Base-by-base conservation (phyloP, 2,888 invertebrate genomes). In the Agrenia bidenticulata region DNA sequence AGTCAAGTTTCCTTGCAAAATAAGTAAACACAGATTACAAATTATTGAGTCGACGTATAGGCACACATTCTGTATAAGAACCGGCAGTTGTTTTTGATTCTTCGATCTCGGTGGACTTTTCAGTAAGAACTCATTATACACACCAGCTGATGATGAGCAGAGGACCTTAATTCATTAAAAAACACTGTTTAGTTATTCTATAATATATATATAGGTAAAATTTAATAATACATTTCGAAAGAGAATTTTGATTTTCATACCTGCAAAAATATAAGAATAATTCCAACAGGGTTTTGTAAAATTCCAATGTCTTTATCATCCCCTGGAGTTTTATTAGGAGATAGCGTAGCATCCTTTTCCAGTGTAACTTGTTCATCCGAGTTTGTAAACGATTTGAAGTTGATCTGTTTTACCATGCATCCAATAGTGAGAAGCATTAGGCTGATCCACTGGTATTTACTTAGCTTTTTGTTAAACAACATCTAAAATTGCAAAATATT, bases 21-120 rank as follows among this genome's bases (percentile, higher is more conserved):
- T 74, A 50, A 95, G 82, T 64, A 94, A 83, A 2, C 86, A 80
- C n/a, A 88, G 80, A 80, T 95, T 96, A 79, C 94, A 94, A n/a
- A 94, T 78, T 70, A 96, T 93, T 2, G 95, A 95, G 80, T 96
- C 93, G 27, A 93, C 79, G 80, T 96, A 96, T 93, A 96, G 94
- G 78, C 93, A 96, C 7, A 94, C 87, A 80, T 96, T 97, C 81
- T 96, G 96, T 72, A 95, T 82, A 81, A 92, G 93, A 77, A 96
- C 90, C 78, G 94, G 90, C 0, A 94, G 89, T 73, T 89, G 87
- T 21, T 68, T 68, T 37, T 68, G 63, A 19, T 41, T 26, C 39
- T 24, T 54, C 1, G 87, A 86, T 19, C 92, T 92, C 76, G 88
- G 86, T 11, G 69, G 65, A 49, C 63, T 24, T 82, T 96, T 96